Conservation (phyloP, 1,140 invertebrate species). For the Pygmarrhopalites habei region DNA sequence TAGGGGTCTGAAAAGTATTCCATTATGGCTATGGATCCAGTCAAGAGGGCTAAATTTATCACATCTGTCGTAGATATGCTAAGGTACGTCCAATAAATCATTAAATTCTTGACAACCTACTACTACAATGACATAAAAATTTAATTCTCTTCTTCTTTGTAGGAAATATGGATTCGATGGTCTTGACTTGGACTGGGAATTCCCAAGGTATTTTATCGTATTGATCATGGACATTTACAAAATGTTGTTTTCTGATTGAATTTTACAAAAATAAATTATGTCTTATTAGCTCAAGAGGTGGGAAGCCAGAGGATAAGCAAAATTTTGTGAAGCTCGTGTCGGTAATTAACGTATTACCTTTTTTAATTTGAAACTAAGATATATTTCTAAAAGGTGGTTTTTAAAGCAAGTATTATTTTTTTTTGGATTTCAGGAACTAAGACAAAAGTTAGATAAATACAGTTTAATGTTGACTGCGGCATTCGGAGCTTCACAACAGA, state of each 20-base stretch:
- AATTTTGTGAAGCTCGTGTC: conserved; percentile 69
- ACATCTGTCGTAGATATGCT: too few relatives aligned
- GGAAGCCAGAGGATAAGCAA: conserved; percentile 60
- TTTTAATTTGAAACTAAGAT: too few relatives aligned
- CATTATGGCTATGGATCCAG: conserved; percentile 54
- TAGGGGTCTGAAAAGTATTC: conserved; percentile 75
- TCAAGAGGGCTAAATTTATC: conserved; percentile 56
- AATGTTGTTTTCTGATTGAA: too few relatives aligned
- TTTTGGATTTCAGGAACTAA: conserved; percentile 59
- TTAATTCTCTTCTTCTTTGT: conserved; percentile 37
- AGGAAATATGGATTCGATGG: conserved; percentile 72
- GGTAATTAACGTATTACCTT: too few relatives aligned
- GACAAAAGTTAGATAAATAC: conserved; percentile 52
- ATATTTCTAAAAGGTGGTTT: background rate
- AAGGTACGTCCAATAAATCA: too few relatives aligned
- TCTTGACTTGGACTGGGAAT: conserved; percentile 71
- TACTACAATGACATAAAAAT: background rate
- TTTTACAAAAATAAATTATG: too few relatives aligned
- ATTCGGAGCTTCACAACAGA: conserved; percentile 61
- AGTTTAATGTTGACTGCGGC: conserved; percentile 65
- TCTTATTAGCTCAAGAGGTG: too few relatives aligned
- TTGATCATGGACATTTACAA: too few relatives aligned
- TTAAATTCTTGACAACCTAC: too few relatives aligned
- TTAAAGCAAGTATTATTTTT: conserved; percentile 2
- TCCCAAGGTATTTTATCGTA: too few relatives aligned